Conservation (phyloP, 2,113 vertebrate genomes). For the Pongo pygmaeus region DNA sequence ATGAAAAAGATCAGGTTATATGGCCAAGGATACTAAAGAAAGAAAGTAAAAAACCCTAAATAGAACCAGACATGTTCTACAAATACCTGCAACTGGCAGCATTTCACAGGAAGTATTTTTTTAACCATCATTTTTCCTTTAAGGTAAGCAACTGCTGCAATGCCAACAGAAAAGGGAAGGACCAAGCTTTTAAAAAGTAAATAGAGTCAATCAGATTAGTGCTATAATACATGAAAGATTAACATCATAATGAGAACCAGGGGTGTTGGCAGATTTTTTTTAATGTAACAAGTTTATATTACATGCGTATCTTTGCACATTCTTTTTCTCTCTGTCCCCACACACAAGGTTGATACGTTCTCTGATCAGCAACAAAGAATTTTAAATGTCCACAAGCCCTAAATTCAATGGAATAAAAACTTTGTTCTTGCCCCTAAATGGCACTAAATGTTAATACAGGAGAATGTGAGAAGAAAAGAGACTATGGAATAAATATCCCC, state of each 20-base stretch:
- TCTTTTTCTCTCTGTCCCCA: not conserved
- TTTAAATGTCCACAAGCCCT: not conserved
- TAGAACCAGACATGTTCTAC: constrained; percentile 40
- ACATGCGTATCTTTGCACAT: not conserved
- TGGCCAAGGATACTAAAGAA: constrained; percentile 64
- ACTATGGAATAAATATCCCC: not conserved
- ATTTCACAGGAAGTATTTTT: constrained; percentile 50
- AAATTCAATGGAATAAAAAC: not conserved
- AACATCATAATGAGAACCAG: not conserved
- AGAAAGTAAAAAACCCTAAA: not conserved
- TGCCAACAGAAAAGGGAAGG: constrained; percentile 44
- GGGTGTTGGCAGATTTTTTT: not conserved
- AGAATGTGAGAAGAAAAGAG: not conserved
- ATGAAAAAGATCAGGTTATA: constrained; percentile 70
- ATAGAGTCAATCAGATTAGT: not conserved
- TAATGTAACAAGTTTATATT: not conserved
- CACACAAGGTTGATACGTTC: not conserved
- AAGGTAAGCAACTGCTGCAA: constrained; percentile 56
- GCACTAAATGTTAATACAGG: not conserved
- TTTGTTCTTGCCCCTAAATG: constrained; percentile 1
- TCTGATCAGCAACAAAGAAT: not conserved
- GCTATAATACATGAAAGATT: not conserved
- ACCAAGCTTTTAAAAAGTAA: constrained; percentile 56
- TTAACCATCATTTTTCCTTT: not conserved
- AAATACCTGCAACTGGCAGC: constrained; percentile 64